phyloP scores from a whole-genome alignment of 2,113 vertebrate species.

The Nycticebus coucang region DNA sequence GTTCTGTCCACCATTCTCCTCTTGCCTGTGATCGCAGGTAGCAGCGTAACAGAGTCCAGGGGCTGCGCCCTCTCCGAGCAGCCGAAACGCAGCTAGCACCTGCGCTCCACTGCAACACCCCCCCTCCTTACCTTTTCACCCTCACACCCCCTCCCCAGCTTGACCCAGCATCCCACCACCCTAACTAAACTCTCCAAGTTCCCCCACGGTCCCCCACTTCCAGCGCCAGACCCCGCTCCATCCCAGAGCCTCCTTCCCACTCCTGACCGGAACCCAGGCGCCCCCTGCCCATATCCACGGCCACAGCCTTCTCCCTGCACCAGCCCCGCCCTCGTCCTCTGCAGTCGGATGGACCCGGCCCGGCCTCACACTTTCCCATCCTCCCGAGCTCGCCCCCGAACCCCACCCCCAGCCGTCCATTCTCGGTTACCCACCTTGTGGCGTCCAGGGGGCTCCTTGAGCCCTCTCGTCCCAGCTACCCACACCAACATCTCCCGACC shows the following conservation, averaged over 20 bases:
- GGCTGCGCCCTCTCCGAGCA: not conserved
- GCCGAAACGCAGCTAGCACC: not conserved
- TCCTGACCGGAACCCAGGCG: not conserved
- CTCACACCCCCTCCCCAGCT: not conserved
- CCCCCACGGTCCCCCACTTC: not conserved
- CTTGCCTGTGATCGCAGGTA: not conserved
- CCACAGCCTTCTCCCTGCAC: not conserved
- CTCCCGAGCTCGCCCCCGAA: not conserved
- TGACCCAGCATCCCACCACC: not conserved
- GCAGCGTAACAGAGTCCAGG: not conserved
- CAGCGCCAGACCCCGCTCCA: not conserved
- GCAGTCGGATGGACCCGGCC: not conserved
- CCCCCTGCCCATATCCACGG: not conserved
- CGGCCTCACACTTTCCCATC: not conserved
- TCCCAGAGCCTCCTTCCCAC: not conserved
- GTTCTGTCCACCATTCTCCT: slow-evolving; percentile 19
- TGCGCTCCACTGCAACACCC: not conserved
- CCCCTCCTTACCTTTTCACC: not conserved
- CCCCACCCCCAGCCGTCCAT: not conserved
- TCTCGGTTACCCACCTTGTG: not conserved
- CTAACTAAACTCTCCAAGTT: slow-evolving; percentile 37
- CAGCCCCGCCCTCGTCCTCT: not conserved
- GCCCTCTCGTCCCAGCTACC: not conserved
- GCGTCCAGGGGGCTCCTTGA: not conserved
- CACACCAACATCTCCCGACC: not conserved